Base-by-base conservation (phyloP, 1,140 invertebrate genomes). In the Drosophila pandora region DNA sequence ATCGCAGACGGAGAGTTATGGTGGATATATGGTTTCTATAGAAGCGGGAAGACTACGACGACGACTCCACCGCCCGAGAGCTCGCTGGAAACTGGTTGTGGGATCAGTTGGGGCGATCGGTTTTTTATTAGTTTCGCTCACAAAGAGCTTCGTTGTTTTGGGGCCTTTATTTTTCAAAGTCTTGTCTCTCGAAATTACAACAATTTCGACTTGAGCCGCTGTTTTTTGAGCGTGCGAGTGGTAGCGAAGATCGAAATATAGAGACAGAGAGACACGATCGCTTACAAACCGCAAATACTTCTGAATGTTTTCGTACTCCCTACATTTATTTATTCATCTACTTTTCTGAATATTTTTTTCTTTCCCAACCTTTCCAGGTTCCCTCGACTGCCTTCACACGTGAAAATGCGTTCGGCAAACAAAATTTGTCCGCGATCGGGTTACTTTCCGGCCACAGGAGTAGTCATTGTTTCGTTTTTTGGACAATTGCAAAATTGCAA, bases 71-170 rank as follows among this genome's bases (percentile, higher is more conserved):
- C 52, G 78, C 68, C 68, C 78, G 70, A 79, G 68, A 49, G 67
- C 32, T 84, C 50, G 52, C 67, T 78, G 70, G 45, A 63, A 79
- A 90, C 88, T 90, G 80, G 75, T 82, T 82, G 68, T 90, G 80
- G 83, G 75, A 90, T 85, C 80, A 88, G 74, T 82, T 79, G 70
- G 48, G 23, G 57, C 68, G 72, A 70, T 76, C 60, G 83, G 83
- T 88, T 90, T 90, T 90, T 90, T 90, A 90, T 90, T 76, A 90
- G 65, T 85, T 90, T 76, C 73, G 70, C 72, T 79, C 71, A 90
- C 88, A 90, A 90, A 79, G 88, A 80, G 69, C 59, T 70, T 79
- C 74, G 74, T 90, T 90, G 88, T 88, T 65, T 37, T n/a, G 34
- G 55, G 65, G 34, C 37, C 37, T 56, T 39, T 34, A 28, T 55